Base-by-base conservation (phyloP, 1,140 invertebrate species). In the Drosophila takahashii region DNA sequence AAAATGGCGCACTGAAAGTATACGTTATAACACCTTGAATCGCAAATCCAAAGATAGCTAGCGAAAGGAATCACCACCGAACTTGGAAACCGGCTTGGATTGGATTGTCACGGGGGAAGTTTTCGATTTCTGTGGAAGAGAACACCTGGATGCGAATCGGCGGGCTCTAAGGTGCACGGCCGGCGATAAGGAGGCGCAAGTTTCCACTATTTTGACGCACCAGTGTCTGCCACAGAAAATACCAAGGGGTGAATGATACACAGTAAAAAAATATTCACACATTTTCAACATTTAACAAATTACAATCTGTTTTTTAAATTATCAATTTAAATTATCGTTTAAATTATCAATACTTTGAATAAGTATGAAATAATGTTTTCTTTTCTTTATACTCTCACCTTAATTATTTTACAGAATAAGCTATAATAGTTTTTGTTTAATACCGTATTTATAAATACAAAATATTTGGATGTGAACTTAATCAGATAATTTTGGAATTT, bases 121-220 rank as follows among this genome's bases (percentile, higher is more conserved):
- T 87, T 81, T 77, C 61, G 44, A 58, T 78, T 85, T 87, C 74
- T 52, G 44, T 75, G 81, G 78, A 85, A 67, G 29, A 27, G 45
- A 64, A 85, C 81, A 85, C 81, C 81, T 85, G 81, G 81, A 78
- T 57, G 64, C 34, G 64, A 70, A 70, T 32, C 74, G 64, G 48
- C 60, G 51, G 48, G 27, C 44, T 66, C 83, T 78, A 85, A 87
- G 81, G 81, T 85, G 81, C 81, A 85, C 45, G 50, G 22, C 34
- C 66, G 39, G 79, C 64, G 73, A 61, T 57, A 29, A 45, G 26
- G 57, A 65, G 58, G 22, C 60, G 74, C 75, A 86, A 81, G 67
- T 80, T 80, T 78, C 41, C 11, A 45, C 44, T 86, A 67, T 86
- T 89, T 86, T 86, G 84, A 89, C 83, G 83, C 83, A 86, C 70